These are phyloP conservation scores for Mimachlamys varia DNA, from an alignment of 2,888 invertebrate genomes.

Conservation along the genomic window DNA sequence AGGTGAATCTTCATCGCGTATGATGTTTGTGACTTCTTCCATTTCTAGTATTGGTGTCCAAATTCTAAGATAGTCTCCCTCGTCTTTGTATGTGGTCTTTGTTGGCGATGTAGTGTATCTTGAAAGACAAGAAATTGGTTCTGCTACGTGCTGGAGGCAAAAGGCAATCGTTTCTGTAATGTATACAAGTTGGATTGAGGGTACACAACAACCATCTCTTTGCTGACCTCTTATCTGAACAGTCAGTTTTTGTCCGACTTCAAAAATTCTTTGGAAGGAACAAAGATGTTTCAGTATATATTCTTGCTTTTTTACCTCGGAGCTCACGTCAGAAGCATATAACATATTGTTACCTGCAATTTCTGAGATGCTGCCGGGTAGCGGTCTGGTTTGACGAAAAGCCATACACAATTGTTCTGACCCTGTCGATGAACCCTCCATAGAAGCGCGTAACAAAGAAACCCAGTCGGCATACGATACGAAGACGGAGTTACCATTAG, in stretches of 20 bases:
- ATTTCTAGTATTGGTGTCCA: conserved; percentile 67
- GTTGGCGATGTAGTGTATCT: conserved; percentile 57
- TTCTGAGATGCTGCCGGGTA: neutral
- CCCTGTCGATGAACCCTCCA: neutral
- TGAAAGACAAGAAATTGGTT: conserved; percentile 59
- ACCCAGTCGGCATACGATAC: neutral
- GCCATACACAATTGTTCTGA: neutral
- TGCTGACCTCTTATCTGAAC: conserved; percentile 59
- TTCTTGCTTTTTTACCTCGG: neutral
- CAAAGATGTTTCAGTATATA: conserved; percentile 48
- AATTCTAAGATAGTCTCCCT: conserved; percentile 54
- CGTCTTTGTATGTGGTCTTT: conserved; percentile 46
- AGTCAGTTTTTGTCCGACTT: conserved; percentile 56
- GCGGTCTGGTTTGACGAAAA: neutral
- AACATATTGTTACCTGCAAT: neutral
- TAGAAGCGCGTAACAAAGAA: neutral
- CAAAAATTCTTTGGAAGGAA: conserved; percentile 57
- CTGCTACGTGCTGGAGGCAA: conserved; percentile 62
- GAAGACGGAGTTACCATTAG: neutral
- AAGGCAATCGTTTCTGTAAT: conserved; percentile 61
- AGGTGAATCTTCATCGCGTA: conserved; percentile 53
- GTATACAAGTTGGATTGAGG: conserved; percentile 57
- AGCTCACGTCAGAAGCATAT: neutral
- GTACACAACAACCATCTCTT: conserved; percentile 56
- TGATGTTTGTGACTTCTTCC: conserved; percentile 63